Evolutionary conservation across 1,140 invertebrate species (phyloP), one percentile per base, ranked within the genome.

Genomic region (Whitmania pigra): DNA sequence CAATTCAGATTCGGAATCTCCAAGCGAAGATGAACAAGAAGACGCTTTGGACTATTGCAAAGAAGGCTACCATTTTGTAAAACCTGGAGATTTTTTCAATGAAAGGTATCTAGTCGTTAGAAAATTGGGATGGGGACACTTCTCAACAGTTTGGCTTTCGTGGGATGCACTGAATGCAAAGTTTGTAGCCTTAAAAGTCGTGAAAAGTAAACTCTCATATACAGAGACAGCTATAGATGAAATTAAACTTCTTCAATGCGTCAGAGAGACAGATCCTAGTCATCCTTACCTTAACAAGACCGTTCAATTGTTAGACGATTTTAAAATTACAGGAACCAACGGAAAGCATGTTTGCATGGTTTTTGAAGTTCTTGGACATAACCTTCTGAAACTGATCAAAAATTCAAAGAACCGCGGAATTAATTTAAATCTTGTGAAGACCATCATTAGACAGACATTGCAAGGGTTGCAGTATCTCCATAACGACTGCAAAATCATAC

Each of bases 211-310:
- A 53, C 88, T 89, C 72, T 93, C 98, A 84, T 99, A 98, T 79
- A 96, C 94, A 69, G 94, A 98, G 84, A 97, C 95, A 43, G 96
- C 96, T 69, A 82, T 96, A 77, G 96, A 99, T 86, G 96, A 99
- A 86, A 98, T 98, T 77, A 96, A 96, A 85, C 87, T 98, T 79
- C 85, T 97, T 73, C 92, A 90, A 87, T 89, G 91, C 78, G 93
- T 87, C 74, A 87, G 94, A 73, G 91, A 97, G 77, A 90, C 88
- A 77, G 94, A 97, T 86, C 88, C 90, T 7, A 80, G 80, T 69
- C 93, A 98, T 87, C 89, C 89, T 49, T 90, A 91, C 79, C 87
- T 94, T 77, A 90, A 95, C 78, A 93, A 94, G 85, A 94, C 93
- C 75, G 95, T 99, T 77, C 93, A 97, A 83, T 85, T 99, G 78